These are phyloP conservation scores for Hypotaenidia okinawae DNA, from an alignment of 2,797 vertebrate genomes.

Conservation along the genomic window DNA sequence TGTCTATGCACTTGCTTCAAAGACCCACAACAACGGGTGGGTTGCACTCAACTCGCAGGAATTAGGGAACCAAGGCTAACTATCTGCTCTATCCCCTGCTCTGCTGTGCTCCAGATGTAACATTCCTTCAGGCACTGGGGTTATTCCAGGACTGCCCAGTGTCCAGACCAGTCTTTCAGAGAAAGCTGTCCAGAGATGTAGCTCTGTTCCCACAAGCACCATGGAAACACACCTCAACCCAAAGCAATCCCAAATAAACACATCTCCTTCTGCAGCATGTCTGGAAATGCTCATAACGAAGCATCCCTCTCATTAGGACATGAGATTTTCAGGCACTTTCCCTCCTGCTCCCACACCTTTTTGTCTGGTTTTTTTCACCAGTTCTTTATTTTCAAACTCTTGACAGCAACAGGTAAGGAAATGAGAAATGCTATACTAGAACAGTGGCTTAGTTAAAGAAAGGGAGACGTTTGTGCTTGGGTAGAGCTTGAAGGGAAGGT, in stretches of 20 bases:
- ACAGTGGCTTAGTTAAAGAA: neutral
- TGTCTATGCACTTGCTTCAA: neutral
- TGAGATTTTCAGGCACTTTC: neutral
- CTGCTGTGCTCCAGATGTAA: neutral
- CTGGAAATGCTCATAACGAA: slow-evolving; percentile 9
- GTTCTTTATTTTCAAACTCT: slow-evolving; percentile 16
- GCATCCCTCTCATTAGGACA: neutral
- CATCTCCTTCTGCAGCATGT: neutral
- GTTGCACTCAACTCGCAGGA: neutral
- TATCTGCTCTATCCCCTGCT: neutral
- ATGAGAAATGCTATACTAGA: neutral
- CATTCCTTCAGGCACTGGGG: neutral
- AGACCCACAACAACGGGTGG: neutral
- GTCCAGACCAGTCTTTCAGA: neutral
- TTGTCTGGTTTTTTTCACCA: slow-evolving; percentile 22
- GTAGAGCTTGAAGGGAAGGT: neutral
- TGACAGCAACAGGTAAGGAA: neutral
- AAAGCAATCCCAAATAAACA: slow-evolving; percentile 4
- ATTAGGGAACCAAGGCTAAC: neutral
- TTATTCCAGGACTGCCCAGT: slow-evolving; percentile 10
- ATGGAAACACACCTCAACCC: slow-evolving; percentile 3
- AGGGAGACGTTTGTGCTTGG: neutral
- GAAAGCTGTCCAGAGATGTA: neutral
- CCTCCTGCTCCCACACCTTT: neutral
- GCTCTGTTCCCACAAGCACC: neutral